Evolutionary conservation across 2,888 invertebrate species (phyloP), one percentile per base, ranked within the genome.

Genomic region (Hartigia nigra): DNA sequence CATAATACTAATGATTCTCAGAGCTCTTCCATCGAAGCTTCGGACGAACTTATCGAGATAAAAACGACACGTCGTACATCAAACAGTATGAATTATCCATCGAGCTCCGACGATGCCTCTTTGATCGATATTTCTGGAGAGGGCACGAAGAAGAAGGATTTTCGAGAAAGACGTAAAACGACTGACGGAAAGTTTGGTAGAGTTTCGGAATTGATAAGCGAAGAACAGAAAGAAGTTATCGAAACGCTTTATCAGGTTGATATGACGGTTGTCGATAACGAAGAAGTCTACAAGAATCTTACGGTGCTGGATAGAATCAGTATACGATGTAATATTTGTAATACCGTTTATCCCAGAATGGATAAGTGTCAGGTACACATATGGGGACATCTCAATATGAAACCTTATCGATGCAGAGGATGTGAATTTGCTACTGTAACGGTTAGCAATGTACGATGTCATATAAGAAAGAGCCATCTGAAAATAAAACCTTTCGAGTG

Each of bases 341-440:
- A 81, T 4, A 77, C 77, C 0, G 76, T 82, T 37, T 90, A 89
- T 77, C 80, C 81, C 1, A 81, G 90, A 36, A 82, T 87, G 78
- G 90, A 90, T 70, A 90, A 90, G 76, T 90, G 90, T 37, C 85
- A 87, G 78, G 89, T 90, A 3, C 90, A 90, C 74, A 83, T 90
- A 23, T 89, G 89, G 90, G 84, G 87, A 12, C 90, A 90, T 76
- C 80, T 90, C 5, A 85, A 88, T 3, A 90, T 90, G 86, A 89
- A 86, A 78, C 90, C 90, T 0, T 90, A 86, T 78, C 83, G 87
- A 31, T 90, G 90, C 77, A 87, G 80, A 74, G 84, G 81, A 0
- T 90, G 90, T 74, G 83, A 86, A 12, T 90, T 89, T 70, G 77
- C 88, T 3, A 90, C 90, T 0, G 86, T 90, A 1, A 90, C 90